Percentiles rank a stretch among this genome's conserved stretches.
Conservation (phyloP, 2,113 vertebrate genomes). For the Tichodroma muraria region DNA sequence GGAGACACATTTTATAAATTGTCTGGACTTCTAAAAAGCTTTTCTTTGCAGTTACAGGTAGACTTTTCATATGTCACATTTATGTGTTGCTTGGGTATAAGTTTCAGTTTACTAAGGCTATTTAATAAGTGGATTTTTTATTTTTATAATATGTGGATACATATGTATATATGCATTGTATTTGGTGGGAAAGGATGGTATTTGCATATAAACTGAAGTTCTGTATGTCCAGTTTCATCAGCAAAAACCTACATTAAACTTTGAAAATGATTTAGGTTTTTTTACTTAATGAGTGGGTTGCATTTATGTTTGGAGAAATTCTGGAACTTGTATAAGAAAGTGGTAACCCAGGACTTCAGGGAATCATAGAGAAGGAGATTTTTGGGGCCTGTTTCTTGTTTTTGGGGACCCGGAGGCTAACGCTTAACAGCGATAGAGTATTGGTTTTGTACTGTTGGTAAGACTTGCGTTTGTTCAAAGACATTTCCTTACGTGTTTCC, state of each 20-base stretch:
- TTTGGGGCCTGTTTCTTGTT: neutral
- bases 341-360: neutral
- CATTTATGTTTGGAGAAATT: neutral
- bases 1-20: neutral
- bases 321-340: neutral
- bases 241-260: neutral
- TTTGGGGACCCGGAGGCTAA: neutral
- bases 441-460: neutral
- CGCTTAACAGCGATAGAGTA: neutral
- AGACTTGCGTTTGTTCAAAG: neutral
- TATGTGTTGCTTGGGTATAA: neutral
- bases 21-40: neutral
- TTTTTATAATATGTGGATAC: neutral
- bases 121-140: neutral
- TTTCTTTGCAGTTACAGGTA: neutral
- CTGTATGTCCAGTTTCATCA: neutral
- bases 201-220: neutral
- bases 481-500: accelerated
- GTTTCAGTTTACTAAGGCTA: neutral
- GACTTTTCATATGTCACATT: neutral
- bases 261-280: neutral
- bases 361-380: neutral
- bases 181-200: neutral
- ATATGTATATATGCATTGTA: accelerated
- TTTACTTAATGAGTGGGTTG: neutral